phyloP scores from a whole-genome alignment of 2,888 invertebrate species.

The Gymnoscelis rufifasciata region DNA sequence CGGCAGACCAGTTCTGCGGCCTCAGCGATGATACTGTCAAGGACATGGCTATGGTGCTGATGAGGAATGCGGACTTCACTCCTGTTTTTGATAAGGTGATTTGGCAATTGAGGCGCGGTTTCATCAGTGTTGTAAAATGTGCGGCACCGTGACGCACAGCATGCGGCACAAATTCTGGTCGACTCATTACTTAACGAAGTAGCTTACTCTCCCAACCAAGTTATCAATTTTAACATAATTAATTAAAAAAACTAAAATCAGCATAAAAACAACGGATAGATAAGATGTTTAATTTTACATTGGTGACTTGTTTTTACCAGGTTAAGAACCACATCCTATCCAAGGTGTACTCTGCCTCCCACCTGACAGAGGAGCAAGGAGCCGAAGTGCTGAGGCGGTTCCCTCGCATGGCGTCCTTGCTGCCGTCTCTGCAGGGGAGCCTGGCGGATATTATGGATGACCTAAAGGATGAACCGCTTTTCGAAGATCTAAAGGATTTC shows the following conservation, averaged over 20 bases:
- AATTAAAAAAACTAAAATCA: too few relatives aligned
- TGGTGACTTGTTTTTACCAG: conserved; percentile 41
- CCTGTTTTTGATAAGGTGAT: conserved; percentile 54
- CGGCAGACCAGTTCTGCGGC: conserved; percentile 69
- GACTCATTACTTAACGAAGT: too few relatives aligned
- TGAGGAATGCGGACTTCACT: conserved; percentile 64
- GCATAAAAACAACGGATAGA: too few relatives aligned
- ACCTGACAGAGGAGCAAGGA: conserved; percentile 67
- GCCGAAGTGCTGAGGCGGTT: conserved; percentile 56
- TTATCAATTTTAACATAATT: too few relatives aligned
- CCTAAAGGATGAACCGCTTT: conserved; percentile 54
- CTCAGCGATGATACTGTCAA: conserved; percentile 57
- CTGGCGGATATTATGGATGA: conserved; percentile 44
- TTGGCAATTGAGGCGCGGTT: background rate
- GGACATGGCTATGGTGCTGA: conserved; percentile 55
- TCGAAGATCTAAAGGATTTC: conserved; percentile 47
- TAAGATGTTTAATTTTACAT: too few relatives aligned
- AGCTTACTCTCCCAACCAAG: too few relatives aligned
- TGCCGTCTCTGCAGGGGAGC: conserved; percentile 60
- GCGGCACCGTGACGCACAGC: too few relatives aligned
- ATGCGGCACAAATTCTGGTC: too few relatives aligned
- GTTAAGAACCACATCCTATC: conserved; percentile 62
- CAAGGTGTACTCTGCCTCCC: conserved; percentile 68
- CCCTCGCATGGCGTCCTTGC: conserved; percentile 58
- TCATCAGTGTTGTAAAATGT: too few relatives aligned